Percentiles rank a stretch among this genome's conserved stretches.
Conservation (phyloP, 2,888 invertebrate species). For the Drosophila lutescens region DNA sequence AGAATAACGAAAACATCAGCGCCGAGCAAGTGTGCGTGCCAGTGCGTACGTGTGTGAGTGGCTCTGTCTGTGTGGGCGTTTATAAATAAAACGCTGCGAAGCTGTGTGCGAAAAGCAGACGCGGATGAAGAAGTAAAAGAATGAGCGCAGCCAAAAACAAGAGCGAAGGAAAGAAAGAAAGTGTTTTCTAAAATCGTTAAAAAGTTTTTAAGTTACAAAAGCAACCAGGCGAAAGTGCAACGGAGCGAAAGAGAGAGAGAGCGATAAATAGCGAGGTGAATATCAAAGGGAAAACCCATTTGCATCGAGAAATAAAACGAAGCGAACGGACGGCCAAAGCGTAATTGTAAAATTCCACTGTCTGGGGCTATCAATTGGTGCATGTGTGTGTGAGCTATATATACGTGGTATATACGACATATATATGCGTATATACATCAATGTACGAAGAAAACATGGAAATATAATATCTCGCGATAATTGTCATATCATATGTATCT, state of each 20-base stretch:
- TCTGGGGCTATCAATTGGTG: constrained; percentile 62
- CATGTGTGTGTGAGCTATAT: constrained; percentile 34
- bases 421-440: constrained; percentile 39
- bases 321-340: constrained; percentile 74
- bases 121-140: constrained; percentile 58
- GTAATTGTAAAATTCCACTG: constrained; percentile 82
- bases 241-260: constrained; percentile 31
- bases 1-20: constrained; percentile 18
- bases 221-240: constrained; percentile 68
- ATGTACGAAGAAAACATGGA: constrained; percentile 60
- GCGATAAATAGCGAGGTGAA: constrained; percentile 58
- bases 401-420: constrained; percentile 17
- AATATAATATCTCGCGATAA: constrained; percentile 55
- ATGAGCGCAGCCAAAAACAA: constrained; percentile 53
- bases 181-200: constrained; percentile 61
- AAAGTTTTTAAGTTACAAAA: constrained; percentile 52
- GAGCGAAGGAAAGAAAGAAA: constrained; percentile 62
- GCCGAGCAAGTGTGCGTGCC: constrained; percentile 26
- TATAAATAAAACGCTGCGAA: constrained; percentile 75
- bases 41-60: constrained; percentile 15
- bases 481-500: constrained; percentile 41
- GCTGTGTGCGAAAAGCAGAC: constrained; percentile 71
- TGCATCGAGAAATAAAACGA: constrained; percentile 59
- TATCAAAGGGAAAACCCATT: constrained; percentile 72
- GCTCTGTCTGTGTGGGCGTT: constrained; percentile 52